phyloP scores from a whole-genome alignment of 1,140 invertebrate genomes.

The Mya arenaria region DNA sequence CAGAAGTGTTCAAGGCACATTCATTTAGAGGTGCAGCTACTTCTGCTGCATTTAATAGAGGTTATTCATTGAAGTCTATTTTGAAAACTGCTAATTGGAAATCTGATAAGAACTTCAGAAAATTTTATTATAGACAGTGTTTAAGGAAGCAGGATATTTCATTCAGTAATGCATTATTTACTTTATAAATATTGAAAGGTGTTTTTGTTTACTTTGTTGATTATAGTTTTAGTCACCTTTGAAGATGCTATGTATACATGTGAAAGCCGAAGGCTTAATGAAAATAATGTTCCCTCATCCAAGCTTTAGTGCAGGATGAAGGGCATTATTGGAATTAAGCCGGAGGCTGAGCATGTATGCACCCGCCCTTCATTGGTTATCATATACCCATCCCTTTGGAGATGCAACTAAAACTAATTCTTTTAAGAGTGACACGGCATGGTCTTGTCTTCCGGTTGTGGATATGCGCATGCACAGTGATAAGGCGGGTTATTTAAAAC shows the following conservation, averaged over 20 bases:
- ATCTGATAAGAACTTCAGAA: slow-evolving; percentile 31
- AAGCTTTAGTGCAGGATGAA: slow-evolving; percentile 47
- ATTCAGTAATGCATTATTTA: not conserved
- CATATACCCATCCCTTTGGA: no score
- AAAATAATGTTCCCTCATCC: slow-evolving; percentile 39
- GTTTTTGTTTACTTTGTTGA: no score
- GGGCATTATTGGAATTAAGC: slow-evolving; percentile 34
- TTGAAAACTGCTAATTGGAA: slow-evolving; percentile 30
- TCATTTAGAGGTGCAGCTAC: slow-evolving; percentile 10
- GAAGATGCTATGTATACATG: slow-evolving; percentile 11
- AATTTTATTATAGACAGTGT: slow-evolving; percentile 13
- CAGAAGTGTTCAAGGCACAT: slow-evolving; percentile 20
- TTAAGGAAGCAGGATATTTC: not conserved
- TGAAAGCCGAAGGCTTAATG: not conserved
- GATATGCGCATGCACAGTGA: no score
- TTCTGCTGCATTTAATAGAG: slow-evolving; percentile 19
- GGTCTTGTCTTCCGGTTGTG: no score
- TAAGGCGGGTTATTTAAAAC: no score
- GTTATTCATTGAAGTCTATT: slow-evolving; percentile 34
- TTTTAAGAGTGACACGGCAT: no score
- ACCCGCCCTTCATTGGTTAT: no score
- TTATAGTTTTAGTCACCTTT: slow-evolving; percentile 15
- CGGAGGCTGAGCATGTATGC: slow-evolving; percentile 39
- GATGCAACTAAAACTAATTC: no score
- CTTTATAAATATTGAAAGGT: no score